Evolutionary conservation across 2,797 vertebrate species (phyloP).

Genomic region (Otolemur crassicaudatus): DNA sequence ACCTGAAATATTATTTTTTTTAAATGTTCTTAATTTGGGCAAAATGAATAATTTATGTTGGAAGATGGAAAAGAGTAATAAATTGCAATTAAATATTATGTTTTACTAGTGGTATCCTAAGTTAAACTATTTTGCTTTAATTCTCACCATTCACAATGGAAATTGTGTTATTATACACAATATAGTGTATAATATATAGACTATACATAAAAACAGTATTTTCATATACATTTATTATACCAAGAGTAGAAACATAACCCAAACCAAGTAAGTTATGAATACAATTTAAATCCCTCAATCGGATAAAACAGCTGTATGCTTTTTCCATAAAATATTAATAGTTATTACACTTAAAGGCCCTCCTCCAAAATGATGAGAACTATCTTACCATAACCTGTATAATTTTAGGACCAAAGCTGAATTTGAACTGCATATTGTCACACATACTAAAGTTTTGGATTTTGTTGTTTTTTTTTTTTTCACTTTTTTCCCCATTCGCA

Average conservation of each 20-base stretch:
- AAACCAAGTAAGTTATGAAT: constrained; percentile 62
- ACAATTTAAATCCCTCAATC: constrained; percentile 31
- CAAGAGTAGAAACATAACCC: not conserved
- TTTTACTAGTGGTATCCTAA: constrained; percentile 54
- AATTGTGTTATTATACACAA: not conserved
- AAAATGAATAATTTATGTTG: constrained; percentile 39
- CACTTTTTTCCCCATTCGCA: not conserved
- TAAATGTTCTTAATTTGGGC: not conserved
- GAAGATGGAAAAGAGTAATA: constrained; percentile 23
- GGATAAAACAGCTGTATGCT: constrained; percentile 52
- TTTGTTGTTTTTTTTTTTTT: not conserved
- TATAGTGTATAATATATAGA: not conserved
- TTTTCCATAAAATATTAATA: constrained; percentile 29
- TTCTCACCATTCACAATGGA: constrained; percentile 59
- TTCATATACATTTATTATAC: not conserved
- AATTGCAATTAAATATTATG: constrained; percentile 25
- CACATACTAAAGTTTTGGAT: not conserved
- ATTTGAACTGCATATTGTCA: constrained; percentile 71
- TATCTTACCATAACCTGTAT: constrained; percentile 55
- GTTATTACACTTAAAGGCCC: constrained; percentile 11
- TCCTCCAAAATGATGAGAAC: constrained; percentile 60
- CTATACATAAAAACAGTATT: not conserved
- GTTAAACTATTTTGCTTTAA: constrained; percentile 47
- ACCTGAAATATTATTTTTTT: not conserved
- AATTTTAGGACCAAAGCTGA: constrained; percentile 68